A percentile compares a stretch with the other conserved stretches of the same genome.
These are phyloP conservation scores for Amniataba percoides DNA, from an alignment of 2,797 vertebrate genomes.

Conservation along the genomic window DNA sequence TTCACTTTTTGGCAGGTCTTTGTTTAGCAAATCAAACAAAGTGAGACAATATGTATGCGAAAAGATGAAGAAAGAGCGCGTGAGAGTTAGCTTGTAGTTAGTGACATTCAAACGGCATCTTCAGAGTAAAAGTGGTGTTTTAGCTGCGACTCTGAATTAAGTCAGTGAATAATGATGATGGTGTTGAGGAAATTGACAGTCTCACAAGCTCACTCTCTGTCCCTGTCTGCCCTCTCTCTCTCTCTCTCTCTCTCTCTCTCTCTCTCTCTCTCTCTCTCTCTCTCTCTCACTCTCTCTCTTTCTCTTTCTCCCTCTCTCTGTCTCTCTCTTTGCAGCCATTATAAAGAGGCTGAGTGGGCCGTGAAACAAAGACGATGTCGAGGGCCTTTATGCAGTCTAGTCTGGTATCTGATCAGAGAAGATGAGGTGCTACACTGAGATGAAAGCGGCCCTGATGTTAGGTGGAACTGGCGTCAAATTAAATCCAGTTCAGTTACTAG, in stretches of 20 bases:
- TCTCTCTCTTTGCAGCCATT: background rate
- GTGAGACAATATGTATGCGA: conserved; percentile 12
- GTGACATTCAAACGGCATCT: conserved; percentile 38
- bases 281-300: background rate
- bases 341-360: conserved; percentile 31
- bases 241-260: background rate
- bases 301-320: background rate
- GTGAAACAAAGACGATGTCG: conserved; percentile 50
- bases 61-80: background rate
- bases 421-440: conserved; percentile 45
- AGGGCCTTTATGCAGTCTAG: conserved; percentile 35
- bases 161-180: conserved; percentile 39
- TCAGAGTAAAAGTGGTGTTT: conserved; percentile 33
- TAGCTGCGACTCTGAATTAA: conserved; percentile 43
- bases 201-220: conserved; percentile 31
- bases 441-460: conserved; percentile 45
- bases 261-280: background rate
- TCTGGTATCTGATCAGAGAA: conserved; percentile 45
- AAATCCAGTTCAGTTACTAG: conserved; percentile 16
- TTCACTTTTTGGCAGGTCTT: conserved; percentile 33
- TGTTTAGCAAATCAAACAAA: conserved; percentile 31
- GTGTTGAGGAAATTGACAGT: conserved; percentile 36
- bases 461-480: conserved; percentile 33
- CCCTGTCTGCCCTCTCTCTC: background rate
- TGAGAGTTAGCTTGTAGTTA: background rate